Evolutionary conservation across 1,140 invertebrate genomes (phyloP), one percentile per base, ranked within the genome.

Genomic region (Meteorus sp.): DNA sequence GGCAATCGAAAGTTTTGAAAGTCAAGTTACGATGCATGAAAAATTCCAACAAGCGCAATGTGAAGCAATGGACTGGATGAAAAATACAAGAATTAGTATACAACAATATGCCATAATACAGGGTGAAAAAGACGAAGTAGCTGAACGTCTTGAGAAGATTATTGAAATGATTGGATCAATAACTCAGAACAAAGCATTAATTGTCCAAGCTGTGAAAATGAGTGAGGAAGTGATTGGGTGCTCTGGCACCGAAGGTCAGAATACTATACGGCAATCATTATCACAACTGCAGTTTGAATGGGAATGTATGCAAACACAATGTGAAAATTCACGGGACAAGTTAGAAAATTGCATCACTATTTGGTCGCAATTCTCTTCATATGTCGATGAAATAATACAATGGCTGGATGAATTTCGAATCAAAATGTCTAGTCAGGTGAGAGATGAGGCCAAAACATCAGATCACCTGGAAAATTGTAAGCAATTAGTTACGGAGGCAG

Each of bases 1-100:
- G 48, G 86, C 86, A 64, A 87, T 90, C 45, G 76, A 67, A 11
- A 86, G 85, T 65, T 77, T 94, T 23, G 90, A 94, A 72, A 83
- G 86, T 29, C 90, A 95, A 80, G 92, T 95, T 0, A 88, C 88
- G 58, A 87, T 90, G 55, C 93, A 97, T 64, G 93, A 96, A 65
- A 85, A 89, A 62, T 96, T 94, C 74, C 90, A 92, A 67, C 85
- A 87, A 65, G 85, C 87, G 0, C 92, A 90, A 62, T 88, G 89
- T 59, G 89, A 89, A 65, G 89, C 93, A 61, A 86, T 89, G 43
- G 93, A 95, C 61, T 96, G 92, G 91, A 83, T 97, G n/a, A 84
- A 91, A 35, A 89, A 88, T 63, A 87, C 88, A 3, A 88, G 92
- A 70, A 84, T 93, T 13, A 87, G 92, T 57, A 84, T 95, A 23